Evolutionary conservation across 2,113 vertebrate species (phyloP), one percentile per base, ranked within the genome.

Genomic region (Oncorhynchus gorbuscha): DNA sequence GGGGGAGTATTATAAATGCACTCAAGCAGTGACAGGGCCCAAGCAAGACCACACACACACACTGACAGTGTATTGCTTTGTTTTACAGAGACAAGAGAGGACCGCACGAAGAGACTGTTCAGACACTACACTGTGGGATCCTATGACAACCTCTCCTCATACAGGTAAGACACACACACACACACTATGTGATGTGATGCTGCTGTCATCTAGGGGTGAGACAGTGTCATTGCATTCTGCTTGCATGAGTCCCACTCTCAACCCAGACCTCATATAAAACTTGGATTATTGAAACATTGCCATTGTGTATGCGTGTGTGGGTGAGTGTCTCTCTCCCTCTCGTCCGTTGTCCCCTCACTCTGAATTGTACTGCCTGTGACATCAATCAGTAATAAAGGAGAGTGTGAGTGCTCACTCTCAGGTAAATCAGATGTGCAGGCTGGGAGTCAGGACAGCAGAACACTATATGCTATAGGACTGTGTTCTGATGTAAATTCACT

Each of bases 71-170:
- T 79, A 12, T 70, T 72, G 70, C 87, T 48, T 70, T 88, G 62
- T 90, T 85, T 91, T 90, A 26, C 90, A 99, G 97, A 99, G 91
- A 97, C 97, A 16, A 94, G 98, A 78, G 98, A 99, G 81, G 98
- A 99, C 90, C 93, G 98, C 76, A 99, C 96, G 1, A 99, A 99
- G 93, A 94, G 97, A 79, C 96, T 99, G 82, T 99, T 99, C 90
- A 94, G 97, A 86, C 97, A 99, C 85, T 99, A 99, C 89, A 99
- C 97, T 59, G 97, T 99, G 92, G 97, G 97, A 80, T 99, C 98
- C 24, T 99, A 99, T 0, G 97, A 99, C 94, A 99, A 94, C 90
- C 97, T 99, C 93, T 96, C 95, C 76, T 97, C 97, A 75, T 97
- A 97, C 94, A 98, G 97, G 97, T 98, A 87, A 75, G 79, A 58